Evolutionary conservation across 1,140 invertebrate genomes (phyloP).

Genomic region (Drosophila paulistorum): DNA sequence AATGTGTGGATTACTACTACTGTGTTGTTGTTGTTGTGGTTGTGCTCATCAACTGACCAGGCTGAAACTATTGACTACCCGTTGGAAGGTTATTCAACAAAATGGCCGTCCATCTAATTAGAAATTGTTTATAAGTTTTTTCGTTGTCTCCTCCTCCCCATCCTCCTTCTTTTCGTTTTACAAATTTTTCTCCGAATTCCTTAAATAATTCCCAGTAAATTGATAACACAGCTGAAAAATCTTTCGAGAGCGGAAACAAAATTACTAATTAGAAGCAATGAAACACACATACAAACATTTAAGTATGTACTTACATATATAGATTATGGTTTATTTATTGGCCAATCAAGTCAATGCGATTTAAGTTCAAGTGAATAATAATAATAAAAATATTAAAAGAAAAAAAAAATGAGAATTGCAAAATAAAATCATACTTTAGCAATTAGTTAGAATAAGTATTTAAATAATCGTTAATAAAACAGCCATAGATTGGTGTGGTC

Average conservation of each 20-base stretch:
- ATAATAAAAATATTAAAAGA: background rate
- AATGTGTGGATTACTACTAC: conserved; percentile 23
- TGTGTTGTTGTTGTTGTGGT: conserved; percentile 32
- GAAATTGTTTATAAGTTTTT: background rate
- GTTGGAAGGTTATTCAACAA: background rate
- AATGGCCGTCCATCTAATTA: background rate
- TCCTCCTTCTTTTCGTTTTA: no score
- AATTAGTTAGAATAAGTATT: conserved; percentile 9
- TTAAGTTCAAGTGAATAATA: conserved; percentile 1
- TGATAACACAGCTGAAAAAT: background rate
- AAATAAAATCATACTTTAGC: background rate
- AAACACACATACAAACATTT: background rate
- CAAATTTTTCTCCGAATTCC: no score
- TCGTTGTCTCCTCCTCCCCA: no score
- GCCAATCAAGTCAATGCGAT: conserved; percentile 1
- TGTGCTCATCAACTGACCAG: conserved; percentile 40
- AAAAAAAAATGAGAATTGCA: background rate
- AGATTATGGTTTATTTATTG: conserved; percentile 3
- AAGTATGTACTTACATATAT: background rate
- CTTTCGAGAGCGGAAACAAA: background rate
- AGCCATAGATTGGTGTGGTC: background rate
- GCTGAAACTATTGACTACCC: background rate
- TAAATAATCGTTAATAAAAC: background rate
- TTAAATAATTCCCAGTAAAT: no score
- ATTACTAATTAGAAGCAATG: background rate